phyloP scores from a whole-genome alignment of 2,888 invertebrate species.

The Ormia ochracea region DNA sequence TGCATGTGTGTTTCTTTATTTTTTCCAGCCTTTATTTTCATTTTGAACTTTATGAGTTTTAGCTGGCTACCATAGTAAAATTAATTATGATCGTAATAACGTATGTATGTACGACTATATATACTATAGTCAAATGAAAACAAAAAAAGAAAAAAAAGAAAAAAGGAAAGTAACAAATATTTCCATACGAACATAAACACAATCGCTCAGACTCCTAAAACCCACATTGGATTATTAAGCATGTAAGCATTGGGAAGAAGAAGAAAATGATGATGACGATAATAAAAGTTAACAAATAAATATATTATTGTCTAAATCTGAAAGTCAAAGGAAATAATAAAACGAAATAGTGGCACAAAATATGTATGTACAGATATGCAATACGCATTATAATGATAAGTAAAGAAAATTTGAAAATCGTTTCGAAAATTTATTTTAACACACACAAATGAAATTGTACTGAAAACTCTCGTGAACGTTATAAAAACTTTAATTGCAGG shows the following conservation, averaged over 20 bases:
- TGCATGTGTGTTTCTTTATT: slow-evolving; percentile 16
- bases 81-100: slow-evolving; percentile 68
- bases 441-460: not conserved
- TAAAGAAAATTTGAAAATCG: not conserved
- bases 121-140: slow-evolving; percentile 10
- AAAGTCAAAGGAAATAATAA: slow-evolving; percentile 6
- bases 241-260: not conserved
- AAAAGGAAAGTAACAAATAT: slow-evolving; percentile 13
- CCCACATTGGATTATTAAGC: slow-evolving; percentile 54
- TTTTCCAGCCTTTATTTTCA: slow-evolving; percentile 28
- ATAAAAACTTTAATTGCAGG: not conserved
- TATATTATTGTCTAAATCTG: slow-evolving; percentile 22
- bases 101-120: no score
- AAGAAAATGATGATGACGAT: slow-evolving; percentile 18
- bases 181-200: slow-evolving; percentile 15
- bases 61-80: slow-evolving; percentile 68
- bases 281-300: slow-evolving; percentile 28
- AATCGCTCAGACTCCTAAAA: slow-evolving; percentile 41
- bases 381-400: slow-evolving; percentile 19
- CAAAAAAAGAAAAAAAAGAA: slow-evolving; percentile 3
- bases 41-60: slow-evolving; percentile 65
- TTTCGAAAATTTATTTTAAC: not conserved
- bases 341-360: not conserved
- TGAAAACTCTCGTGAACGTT: not conserved
- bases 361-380: no score